Evolutionary conservation across 1,140 invertebrate genomes (phyloP).

Genomic region (Drosophila saltans): DNA sequence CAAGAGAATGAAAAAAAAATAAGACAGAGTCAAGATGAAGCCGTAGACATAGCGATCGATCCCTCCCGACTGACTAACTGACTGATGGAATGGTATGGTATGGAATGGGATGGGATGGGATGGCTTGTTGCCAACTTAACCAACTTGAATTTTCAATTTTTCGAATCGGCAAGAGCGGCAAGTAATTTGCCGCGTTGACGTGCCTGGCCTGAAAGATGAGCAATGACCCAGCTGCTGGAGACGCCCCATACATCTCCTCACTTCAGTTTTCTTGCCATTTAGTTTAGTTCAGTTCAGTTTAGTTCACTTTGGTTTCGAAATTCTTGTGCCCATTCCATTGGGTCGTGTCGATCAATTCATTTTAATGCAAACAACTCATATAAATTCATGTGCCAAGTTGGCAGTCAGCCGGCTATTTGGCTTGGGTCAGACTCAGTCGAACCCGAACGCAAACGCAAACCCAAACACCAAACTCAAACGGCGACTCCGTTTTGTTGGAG

Average conservation of each 20-base stretch:
- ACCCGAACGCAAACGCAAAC: too few species aligned
- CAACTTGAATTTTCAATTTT: slow-evolving; percentile 78
- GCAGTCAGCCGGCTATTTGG: slow-evolving; percentile 42
- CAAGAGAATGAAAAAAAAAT: not conserved
- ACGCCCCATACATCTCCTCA: not conserved
- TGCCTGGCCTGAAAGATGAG: slow-evolving; percentile 79
- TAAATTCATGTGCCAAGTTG: slow-evolving; percentile 77
- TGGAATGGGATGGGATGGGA: not conserved
- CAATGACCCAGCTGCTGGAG: slow-evolving; percentile 59
- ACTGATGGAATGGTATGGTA: not conserved
- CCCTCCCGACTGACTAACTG: slow-evolving; percentile 28
- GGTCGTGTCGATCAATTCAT: slow-evolving; percentile 79
- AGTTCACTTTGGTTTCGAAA: not conserved
- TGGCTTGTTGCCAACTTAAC: slow-evolving; percentile 77
- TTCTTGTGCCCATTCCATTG: slow-evolving; percentile 39
- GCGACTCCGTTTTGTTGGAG: not conserved
- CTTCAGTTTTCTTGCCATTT: not conserved
- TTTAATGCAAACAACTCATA: slow-evolving; percentile 82
- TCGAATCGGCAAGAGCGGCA: slow-evolving; percentile 68
- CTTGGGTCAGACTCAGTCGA: not conserved
- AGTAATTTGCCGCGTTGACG: slow-evolving; percentile 80
- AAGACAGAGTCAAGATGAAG: not conserved
- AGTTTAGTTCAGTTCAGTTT: not conserved
- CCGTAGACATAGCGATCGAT: slow-evolving; percentile 4
- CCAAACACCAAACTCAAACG: not conserved